A percentile compares a stretch with the other conserved stretches of the same genome.
Evolutionary conservation across 2,888 invertebrate genomes (phyloP).

Genomic region (Agonopterix arenella): DNA sequence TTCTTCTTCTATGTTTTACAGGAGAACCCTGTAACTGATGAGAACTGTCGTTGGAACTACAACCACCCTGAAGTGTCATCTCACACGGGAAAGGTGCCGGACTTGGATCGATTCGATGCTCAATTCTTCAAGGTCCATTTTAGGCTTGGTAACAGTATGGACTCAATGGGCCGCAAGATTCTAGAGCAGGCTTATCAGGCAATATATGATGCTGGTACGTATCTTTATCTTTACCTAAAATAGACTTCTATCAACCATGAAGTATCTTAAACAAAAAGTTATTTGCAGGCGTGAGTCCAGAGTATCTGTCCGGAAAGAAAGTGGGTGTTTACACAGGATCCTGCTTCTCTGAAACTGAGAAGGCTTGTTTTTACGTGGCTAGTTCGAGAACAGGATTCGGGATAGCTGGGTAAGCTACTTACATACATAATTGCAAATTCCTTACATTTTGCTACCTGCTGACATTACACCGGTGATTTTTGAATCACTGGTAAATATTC

Average conservation of each 20-base stretch:
- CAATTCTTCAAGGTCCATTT: constrained; percentile 83
- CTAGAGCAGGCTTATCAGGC: constrained; percentile 85
- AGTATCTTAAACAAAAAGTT: not conserved
- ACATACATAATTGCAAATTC: not conserved
- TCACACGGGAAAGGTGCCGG: constrained; percentile 79
- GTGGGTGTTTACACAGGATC: constrained; percentile 61
- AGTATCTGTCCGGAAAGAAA: constrained; percentile 66
- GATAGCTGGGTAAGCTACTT: constrained; percentile 35
- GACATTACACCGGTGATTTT: not conserved
- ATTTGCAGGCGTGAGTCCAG: constrained; percentile 75
- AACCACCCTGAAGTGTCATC: constrained; percentile 67
- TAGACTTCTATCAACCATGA: not conserved
- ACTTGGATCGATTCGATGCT: constrained; percentile 80
- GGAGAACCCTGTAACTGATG: constrained; percentile 79
- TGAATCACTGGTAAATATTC: constrained; percentile 6
- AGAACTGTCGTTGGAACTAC: constrained; percentile 55
- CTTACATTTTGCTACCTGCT: not conserved
- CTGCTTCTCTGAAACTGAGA: constrained; percentile 79
- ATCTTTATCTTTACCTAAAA: not conserved
- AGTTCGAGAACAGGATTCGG: constrained; percentile 32
- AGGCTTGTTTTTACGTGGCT: constrained; percentile 53
- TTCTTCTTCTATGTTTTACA: constrained; percentile 7
- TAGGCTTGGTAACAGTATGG: constrained; percentile 70
- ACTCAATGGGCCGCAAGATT: constrained; percentile 79
- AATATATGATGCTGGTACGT: constrained; percentile 80